These are phyloP conservation scores for Nomia melanderi DNA, from an alignment of 1,140 invertebrate species.

Conservation along the genomic window DNA sequence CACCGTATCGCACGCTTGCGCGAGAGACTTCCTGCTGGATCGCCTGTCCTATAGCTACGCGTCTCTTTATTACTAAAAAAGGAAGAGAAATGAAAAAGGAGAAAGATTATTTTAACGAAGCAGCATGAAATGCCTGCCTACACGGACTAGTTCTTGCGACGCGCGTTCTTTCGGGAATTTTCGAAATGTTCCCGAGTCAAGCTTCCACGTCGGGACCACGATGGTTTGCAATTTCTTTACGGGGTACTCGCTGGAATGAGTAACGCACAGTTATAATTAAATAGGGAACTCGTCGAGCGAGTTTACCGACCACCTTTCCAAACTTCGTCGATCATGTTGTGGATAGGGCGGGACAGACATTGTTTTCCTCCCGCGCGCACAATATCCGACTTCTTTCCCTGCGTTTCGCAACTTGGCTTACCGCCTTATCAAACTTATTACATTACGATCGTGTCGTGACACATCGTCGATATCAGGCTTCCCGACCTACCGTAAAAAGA, in stretches of 20 bases:
- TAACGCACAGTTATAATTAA: constrained; percentile 39
- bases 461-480: too few species aligned
- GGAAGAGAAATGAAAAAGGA: too few species aligned
- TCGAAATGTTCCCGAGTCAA: constrained; percentile 12
- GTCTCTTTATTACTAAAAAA: neutral
- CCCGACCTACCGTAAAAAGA: neutral
- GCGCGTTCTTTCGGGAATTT: neutral
- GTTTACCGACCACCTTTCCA: constrained; percentile 37
- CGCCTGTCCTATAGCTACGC: neutral
- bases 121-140: neutral
- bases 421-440: neutral
- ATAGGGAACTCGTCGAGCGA: constrained; percentile 36
- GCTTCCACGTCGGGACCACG: constrained; percentile 1
- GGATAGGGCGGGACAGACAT: constrained; percentile 2
- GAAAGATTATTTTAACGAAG: neutral
- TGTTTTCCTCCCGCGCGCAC: neutral
- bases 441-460: neutral
- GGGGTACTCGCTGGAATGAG: constrained; percentile 14
- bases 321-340: constrained; percentile 32
- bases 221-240: constrained; percentile 12
- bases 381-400: neutral
- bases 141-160: neutral
- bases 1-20: neutral
- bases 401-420: neutral
- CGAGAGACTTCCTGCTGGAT: neutral